Base-by-base conservation (phyloP, 2,797 vertebrate genomes). In the Cuniculus paca region DNA sequence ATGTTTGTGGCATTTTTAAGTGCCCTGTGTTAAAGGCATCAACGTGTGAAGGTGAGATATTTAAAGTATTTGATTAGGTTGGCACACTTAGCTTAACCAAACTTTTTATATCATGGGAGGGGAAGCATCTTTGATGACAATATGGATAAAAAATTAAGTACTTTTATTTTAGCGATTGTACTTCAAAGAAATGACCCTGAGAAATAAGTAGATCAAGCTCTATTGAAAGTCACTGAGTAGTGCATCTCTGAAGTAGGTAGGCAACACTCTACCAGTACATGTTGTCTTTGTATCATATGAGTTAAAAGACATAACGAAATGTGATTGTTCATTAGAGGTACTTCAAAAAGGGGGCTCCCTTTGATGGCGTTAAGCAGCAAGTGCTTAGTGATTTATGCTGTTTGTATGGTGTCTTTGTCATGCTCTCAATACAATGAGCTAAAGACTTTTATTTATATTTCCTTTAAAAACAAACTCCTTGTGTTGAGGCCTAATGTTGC, bases 401-500 rank as follows among this genome's bases (percentile, higher is more conserved):
- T 72, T 80, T 88, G 26, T 80, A 22, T 89, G 68, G 68, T 86
- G 42, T 77, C 61, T 77, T 94, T 81, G 31, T 94, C 39, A 24
- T 94, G 56, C 8, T 75, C 16, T 89, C 65, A 72, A 36, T 84
- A 91, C 31, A 80, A 22, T 65, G 12, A 70, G 7, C 3, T 63
- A n/a, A 93, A 89, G 36, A 8, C 19, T 60, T 95, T 92, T 85
- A 79, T 26, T 20, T 70, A 61, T 79, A 89, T 84, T 89, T 61
- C 39, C 34, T 95, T 94, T 81, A 95, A 48, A 90, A 95, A 88
- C 28, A 80, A 91, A 8, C 78, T 14, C 34, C 58, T 91, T 93
- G 91, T 94, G 8, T 94, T 94, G 28, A 63, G 39, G 45, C 0
- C 31, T 70, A 75, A 72, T 61, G 60, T 34, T 19, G 2, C 0